Conservation (phyloP, 2,888 invertebrate genomes). For the Coenonympha arcania region DNA sequence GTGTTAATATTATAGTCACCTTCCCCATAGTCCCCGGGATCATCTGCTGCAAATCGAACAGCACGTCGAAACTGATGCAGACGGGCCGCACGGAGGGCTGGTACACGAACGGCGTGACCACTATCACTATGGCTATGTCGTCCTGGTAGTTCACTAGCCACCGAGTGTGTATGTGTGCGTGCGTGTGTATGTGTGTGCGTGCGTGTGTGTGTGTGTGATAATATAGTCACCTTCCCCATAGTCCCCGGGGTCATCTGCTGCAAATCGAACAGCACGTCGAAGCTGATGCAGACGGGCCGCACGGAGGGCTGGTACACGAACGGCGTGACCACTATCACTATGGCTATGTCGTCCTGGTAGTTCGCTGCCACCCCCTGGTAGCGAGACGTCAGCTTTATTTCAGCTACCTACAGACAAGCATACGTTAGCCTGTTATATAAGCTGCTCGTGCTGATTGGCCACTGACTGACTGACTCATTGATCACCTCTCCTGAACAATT, state of each 20-base stretch:
- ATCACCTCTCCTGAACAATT: too few relatives aligned
- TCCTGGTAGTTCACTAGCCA: too few relatives aligned
- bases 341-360: slow-evolving; percentile 72
- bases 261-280: slow-evolving; percentile 39
- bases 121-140: slow-evolving; percentile 68
- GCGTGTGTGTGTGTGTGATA: too few relatives aligned
- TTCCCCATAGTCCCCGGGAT: neutral
- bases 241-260: neutral
- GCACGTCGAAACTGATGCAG: slow-evolving; percentile 58
- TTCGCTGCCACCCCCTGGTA: slow-evolving; percentile 64
- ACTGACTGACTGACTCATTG: too few relatives aligned
- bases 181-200: too few relatives aligned
- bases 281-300: slow-evolving; percentile 67
- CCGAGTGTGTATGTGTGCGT: too few relatives aligned
- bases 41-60: slow-evolving; percentile 29
- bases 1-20: neutral
- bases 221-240: slow-evolving; percentile 1
- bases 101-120: slow-evolving; percentile 50
- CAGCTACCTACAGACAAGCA: neutral
- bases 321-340: slow-evolving; percentile 52
- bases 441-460: too few relatives aligned
- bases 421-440: too few relatives aligned
- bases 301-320: slow-evolving; percentile 55
- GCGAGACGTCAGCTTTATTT: slow-evolving; percentile 40
- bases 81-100: slow-evolving; percentile 59